Base-by-base conservation (phyloP, 2,888 invertebrate species). In the Erebia aethiops region DNA sequence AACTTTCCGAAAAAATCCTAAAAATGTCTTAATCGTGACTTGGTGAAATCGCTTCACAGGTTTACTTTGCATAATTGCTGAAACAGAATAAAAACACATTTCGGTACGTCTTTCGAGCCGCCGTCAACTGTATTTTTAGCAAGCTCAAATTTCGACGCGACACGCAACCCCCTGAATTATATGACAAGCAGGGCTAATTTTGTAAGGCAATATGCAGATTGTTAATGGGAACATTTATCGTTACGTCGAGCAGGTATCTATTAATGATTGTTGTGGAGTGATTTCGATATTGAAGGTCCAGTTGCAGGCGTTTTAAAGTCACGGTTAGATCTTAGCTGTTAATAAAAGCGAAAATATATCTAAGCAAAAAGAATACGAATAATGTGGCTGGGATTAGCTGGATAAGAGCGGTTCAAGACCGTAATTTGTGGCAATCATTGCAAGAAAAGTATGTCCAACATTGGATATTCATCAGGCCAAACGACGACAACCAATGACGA, bases 101-200 rank as follows among this genome's bases (percentile, higher is more conserved):
- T 81, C 76, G 77, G 77, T 76, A 78, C 72, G 74, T 81, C 79
- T 82, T 79, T 80, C 63, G 69, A 74, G 75, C 79, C 78, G 76
- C 79, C 79, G 78, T 80, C 80, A 82, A 82, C 80, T 80, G 81
- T 81, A 83, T 79, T 86, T 86, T 86, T 82, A 76, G 72, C 69
- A 70, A 80, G 80, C 76, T 80, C 78, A 80, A 91, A 91, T 87
- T 86, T 83, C 83, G 82, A 84, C 74, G 77, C 81, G 85, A 86
- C 92, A 92, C 90, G 91, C 91, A 74, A 90, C 76, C 77, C 70
- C 76, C 79, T 82, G 87, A 81, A 81, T 84, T 74, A 74, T 80
- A 84, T 84, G 82, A 85, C 85, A 80, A 81, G 75, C 77, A 72
- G 77, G 68, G 76, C 79, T 77, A 80, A 83, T 80, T 79, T 83